Percentiles rank a stretch among this genome's conserved stretches.
Conservation (phyloP, 1,140 invertebrate species). For the Nasonia vitripennis region DNA sequence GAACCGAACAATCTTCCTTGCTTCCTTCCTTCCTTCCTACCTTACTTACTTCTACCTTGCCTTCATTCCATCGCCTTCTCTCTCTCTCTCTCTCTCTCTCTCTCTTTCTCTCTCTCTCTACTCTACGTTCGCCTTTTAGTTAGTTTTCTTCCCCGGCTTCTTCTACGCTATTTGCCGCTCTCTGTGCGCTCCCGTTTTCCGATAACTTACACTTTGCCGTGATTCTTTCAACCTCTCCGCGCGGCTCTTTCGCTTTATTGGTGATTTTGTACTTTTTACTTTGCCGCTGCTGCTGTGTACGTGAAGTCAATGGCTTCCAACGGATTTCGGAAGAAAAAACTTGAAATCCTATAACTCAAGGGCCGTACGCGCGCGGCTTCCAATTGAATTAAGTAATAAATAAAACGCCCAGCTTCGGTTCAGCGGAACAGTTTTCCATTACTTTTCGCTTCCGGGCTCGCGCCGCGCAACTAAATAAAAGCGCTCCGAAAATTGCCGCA, state of each 20-base stretch:
- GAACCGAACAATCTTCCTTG: conserved; percentile 57
- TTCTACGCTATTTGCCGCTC: background rate
- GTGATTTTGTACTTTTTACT: background rate
- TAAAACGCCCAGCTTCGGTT: too few species aligned
- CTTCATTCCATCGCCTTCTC: conserved; percentile 28
- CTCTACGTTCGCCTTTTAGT: background rate
- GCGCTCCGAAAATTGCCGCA: too few species aligned
- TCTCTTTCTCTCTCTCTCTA: too few species aligned
- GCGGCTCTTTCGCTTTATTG: background rate
- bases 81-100: background rate
- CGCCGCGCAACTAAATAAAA: background rate
- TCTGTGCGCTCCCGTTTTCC: background rate
- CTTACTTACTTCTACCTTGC: conserved; percentile 28
- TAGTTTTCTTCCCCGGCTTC: conserved; percentile 31
- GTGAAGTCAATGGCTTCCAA: background rate
- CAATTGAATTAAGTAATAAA: too few species aligned
- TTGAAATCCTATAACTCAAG: background rate
- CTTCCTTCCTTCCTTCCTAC: conserved; percentile 53
- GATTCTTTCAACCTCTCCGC: too few species aligned
- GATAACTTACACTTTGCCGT: background rate
- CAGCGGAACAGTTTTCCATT: background rate
- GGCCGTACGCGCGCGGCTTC: too few species aligned
- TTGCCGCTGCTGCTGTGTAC: background rate
- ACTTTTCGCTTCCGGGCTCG: background rate
- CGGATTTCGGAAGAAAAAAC: background rate